Percentiles rank a stretch among this genome's conserved stretches.
These are phyloP conservation scores for Platyrinchus mystaceus DNA, from an alignment of 2,797 vertebrate species.

Conservation along the genomic window DNA sequence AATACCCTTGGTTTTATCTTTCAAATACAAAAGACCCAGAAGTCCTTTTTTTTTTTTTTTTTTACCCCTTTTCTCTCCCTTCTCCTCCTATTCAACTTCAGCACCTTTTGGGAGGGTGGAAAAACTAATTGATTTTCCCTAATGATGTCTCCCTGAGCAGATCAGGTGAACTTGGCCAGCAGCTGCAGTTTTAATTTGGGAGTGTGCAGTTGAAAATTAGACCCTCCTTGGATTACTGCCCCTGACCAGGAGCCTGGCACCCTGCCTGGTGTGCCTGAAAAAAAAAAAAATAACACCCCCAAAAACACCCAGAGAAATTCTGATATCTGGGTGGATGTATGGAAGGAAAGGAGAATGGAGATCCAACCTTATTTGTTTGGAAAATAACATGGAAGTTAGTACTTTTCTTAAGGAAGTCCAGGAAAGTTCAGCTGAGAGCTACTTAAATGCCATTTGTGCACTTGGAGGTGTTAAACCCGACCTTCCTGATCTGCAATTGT, in stretches of 20 bases:
- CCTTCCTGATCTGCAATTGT: background rate
- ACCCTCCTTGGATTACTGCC: slow-evolving; percentile 48
- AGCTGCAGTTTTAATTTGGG: slow-evolving; percentile 67
- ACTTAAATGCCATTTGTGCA: background rate
- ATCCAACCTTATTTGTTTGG: background rate
- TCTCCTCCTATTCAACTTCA: slow-evolving; percentile 56
- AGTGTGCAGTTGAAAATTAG: slow-evolving; percentile 50
- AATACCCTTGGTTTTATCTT: slow-evolving; percentile 55
- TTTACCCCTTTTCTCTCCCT: background rate
- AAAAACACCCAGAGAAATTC: background rate
- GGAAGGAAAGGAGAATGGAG: background rate
- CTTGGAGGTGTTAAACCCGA: background rate
- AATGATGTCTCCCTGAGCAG: slow-evolving; percentile 44
- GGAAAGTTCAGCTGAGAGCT: background rate
- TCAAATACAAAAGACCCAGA: slow-evolving; percentile 51
- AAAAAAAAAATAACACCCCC: background rate
- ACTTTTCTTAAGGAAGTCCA: background rate
- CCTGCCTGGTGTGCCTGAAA: background rate
- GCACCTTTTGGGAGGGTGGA: slow-evolving; percentile 68
- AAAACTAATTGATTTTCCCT: slow-evolving; percentile 79
- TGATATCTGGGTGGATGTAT: background rate
- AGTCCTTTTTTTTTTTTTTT: background rate
- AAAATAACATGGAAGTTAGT: background rate
- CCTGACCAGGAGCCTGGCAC: slow-evolving; percentile 38
- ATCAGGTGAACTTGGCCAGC: slow-evolving; percentile 71